Evolutionary conservation across 2,113 vertebrate genomes (phyloP), one percentile per base, ranked within the genome.

Genomic region (Heptranchias perlo): DNA sequence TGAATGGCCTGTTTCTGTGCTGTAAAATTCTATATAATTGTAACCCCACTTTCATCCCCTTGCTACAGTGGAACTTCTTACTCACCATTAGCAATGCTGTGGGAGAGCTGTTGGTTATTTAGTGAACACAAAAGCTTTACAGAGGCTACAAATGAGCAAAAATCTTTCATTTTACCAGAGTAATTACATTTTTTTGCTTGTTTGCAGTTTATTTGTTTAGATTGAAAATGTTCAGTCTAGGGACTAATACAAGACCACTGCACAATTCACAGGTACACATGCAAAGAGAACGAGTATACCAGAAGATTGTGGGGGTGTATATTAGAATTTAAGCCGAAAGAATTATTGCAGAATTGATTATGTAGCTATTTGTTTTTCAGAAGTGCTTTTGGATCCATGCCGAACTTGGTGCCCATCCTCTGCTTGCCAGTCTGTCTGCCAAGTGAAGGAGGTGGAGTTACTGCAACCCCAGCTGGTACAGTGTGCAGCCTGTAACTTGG

Each of bases 381-480:
- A 99, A 98, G 99, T 99, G 96, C 98, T 99, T 96, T 97, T 99
- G 97, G 99, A 99, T 97, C 99, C 99, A 0, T 99, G 99, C 97
- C 98, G 99, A 97, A 99, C 99, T 0, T 99, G 99, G 99, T 99
- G 99, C 97, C 99, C 99, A 0, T 99, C 98, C 0, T 99, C 99
- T 28, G 97, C 98, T 96, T 99, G 99, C 97, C 99, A 99, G 97
- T 99, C 99, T 0, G 99, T 99, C 97, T 99, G 99, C 97, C 99
- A 99, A 96, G 97, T 99, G 13, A 98, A 98, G 96, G 99, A 99
- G 96, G 92, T 97, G 8, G 99, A 98, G 86, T 98, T 98, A 28
- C 97, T 98, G 94, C 97, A 98, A 65, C 98, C 99, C 0, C 99
- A 99, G 97, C 97, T 98, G 96, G 99, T 99, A 65, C 98, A 98